These are phyloP conservation scores for Acanthaster planci DNA, from an alignment of 35 echinoderm and acorn worm genomes.

Conservation along the genomic window DNA sequence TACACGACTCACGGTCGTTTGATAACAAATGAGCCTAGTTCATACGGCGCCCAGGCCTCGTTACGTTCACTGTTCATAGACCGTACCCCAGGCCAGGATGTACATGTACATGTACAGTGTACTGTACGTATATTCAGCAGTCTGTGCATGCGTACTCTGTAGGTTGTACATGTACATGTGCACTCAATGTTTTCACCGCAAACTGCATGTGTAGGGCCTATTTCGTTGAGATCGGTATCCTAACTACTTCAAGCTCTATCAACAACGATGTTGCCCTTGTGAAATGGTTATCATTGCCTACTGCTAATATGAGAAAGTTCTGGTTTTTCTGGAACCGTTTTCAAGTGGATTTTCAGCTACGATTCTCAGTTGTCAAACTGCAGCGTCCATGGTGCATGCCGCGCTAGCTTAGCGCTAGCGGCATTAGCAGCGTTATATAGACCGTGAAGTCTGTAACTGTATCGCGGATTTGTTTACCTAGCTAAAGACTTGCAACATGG, in stretches of 20 bases:
- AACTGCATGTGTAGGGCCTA: too few relatives aligned
- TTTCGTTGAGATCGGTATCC: too few relatives aligned
- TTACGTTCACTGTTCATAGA: neutral
- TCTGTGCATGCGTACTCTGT: too few relatives aligned
- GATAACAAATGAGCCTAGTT: slow-evolving; percentile 21
- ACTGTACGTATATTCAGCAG: too few relatives aligned
- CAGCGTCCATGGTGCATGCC: neutral
- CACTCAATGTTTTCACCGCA: neutral
- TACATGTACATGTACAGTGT: neutral
- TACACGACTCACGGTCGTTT: slow-evolving; percentile 28
- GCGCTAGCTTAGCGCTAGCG: neutral
- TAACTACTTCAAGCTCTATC: too few relatives aligned
- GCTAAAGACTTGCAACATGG: slow-evolving; percentile 14
- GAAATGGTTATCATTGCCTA: too few relatives aligned
- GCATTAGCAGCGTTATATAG: neutral
- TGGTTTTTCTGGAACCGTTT: too few relatives aligned
- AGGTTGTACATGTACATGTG: neutral
- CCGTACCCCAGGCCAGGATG: neutral
- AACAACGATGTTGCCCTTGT: too few relatives aligned
- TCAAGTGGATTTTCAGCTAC: neutral
- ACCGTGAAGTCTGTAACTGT: slow-evolving; percentile 24
- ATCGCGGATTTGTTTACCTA: slow-evolving; percentile 25
- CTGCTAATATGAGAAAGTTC: too few relatives aligned
- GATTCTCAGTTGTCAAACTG: neutral
- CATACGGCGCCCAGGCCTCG: neutral